Conservation (phyloP, 2,888 invertebrate genomes). For the Candidula unifasciata region DNA sequence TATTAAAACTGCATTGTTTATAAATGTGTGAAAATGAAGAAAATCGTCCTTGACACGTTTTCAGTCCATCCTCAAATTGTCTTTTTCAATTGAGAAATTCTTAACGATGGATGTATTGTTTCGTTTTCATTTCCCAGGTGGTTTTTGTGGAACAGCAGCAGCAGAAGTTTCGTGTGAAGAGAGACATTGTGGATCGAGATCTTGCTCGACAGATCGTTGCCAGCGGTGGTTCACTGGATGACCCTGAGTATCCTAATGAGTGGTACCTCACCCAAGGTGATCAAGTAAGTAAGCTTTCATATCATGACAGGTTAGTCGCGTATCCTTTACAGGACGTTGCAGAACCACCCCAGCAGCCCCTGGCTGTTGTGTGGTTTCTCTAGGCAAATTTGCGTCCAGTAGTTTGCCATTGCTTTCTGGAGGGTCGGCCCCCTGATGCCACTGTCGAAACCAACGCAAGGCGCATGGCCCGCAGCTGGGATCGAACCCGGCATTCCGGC, state of each 20-base stretch:
- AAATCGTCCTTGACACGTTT: neutral
- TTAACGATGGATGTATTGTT: neutral
- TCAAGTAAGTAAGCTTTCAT: conserved; percentile 13
- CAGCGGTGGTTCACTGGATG: conserved; percentile 59
- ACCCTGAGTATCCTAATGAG: conserved; percentile 85
- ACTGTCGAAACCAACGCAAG: too few relatives aligned
- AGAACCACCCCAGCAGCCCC: too few relatives aligned
- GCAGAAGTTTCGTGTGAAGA: conserved; percentile 90
- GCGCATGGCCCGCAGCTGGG: too few relatives aligned
- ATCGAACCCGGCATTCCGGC: too few relatives aligned
- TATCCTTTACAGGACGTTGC: too few relatives aligned
- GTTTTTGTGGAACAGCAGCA: conserved; percentile 89
- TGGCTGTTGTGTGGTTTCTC: too few relatives aligned
- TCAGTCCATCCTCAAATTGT: neutral
- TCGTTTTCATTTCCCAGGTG: neutral
- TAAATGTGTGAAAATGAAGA: neutral
- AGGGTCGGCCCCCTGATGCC: too few relatives aligned
- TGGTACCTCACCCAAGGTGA: conserved; percentile 85
- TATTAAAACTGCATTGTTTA: too few relatives aligned
- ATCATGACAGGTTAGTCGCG: too few relatives aligned
- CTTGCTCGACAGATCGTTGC: conserved; percentile 10
- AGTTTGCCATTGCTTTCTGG: too few relatives aligned
- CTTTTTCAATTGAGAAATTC: neutral
- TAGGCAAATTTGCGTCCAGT: too few relatives aligned
- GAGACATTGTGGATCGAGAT: conserved; percentile 80